These are phyloP conservation scores for Lycia hirtaria DNA, from an alignment of 2,888 invertebrate genomes.

Conservation along the genomic window DNA sequence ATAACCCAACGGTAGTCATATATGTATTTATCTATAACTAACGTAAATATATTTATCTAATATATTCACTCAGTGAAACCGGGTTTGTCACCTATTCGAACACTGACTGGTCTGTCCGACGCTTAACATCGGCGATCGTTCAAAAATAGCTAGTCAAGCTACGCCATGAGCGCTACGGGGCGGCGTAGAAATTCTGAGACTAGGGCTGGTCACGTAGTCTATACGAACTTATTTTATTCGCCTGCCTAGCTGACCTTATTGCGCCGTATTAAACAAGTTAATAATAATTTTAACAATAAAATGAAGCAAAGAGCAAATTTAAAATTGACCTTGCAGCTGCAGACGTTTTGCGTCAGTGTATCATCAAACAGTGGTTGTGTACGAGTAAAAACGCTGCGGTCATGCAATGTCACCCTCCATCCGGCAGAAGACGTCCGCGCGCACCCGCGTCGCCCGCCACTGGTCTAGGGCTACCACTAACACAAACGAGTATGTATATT, in stretches of 20 bases:
- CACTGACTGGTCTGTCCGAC: too few species aligned
- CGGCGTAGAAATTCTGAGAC: too few species aligned
- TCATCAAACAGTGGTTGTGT: constrained; percentile 66
- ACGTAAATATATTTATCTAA: too few species aligned
- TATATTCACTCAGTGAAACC: too few species aligned
- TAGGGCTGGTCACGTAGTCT: too few species aligned
- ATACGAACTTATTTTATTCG: background rate
- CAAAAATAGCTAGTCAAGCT: too few species aligned
- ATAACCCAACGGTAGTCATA: too few species aligned
- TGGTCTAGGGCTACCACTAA: constrained; percentile 11
- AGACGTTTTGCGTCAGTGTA: constrained; percentile 70
- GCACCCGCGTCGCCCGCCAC: constrained; percentile 47
- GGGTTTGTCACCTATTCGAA: too few species aligned
- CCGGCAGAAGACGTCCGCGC: constrained; percentile 61
- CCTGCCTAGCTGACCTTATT: background rate
- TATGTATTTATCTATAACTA: too few species aligned
- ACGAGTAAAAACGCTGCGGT: constrained; percentile 69
- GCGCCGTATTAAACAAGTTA: background rate
- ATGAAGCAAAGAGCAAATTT: constrained; percentile 43
- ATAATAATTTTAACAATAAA: constrained; percentile 5
- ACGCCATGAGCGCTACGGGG: too few species aligned
- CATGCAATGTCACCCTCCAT: constrained; percentile 79
- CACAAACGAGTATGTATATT: too few species aligned
- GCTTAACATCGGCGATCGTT: too few species aligned
- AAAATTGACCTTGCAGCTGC: constrained; percentile 65